Conservation (phyloP, 2,113 vertebrate genomes). For the Calyptommatus sinebrachiatus region DNA sequence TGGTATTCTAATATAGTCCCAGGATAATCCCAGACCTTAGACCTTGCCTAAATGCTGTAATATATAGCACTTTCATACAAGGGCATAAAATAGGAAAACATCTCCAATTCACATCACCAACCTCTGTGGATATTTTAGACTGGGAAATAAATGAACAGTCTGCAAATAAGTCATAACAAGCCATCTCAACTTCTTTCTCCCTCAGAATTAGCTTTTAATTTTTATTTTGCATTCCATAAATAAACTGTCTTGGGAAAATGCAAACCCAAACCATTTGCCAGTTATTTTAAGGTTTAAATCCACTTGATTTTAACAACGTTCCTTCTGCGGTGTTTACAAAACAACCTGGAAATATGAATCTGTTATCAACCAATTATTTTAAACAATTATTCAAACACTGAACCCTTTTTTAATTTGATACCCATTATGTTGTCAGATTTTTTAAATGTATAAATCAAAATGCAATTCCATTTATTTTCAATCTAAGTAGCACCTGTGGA, state of each 20-base stretch:
- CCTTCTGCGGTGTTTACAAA: neutral
- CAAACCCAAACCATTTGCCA: neutral
- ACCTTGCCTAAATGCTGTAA: too few species aligned
- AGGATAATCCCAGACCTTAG: too few species aligned
- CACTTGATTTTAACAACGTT: neutral
- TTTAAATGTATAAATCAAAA: constrained; percentile 27
- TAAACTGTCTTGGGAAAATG: constrained; percentile 10
- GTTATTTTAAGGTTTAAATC: neutral
- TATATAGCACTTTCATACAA: too few species aligned
- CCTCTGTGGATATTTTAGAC: too few species aligned
- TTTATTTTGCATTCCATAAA: constrained; percentile 19
- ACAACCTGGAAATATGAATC: neutral
- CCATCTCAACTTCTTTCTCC: too few species aligned
- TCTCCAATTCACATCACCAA: too few species aligned
- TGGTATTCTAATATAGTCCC: too few species aligned
- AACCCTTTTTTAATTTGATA: constrained; percentile 8
- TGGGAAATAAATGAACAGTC: neutral
- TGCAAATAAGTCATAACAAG: neutral
- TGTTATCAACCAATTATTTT: neutral
- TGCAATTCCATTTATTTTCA: neutral
- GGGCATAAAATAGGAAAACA: too few species aligned
- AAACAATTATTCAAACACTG: constrained; percentile 13
- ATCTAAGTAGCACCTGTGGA: constrained; percentile 33
- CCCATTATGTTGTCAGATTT: constrained; percentile 4
- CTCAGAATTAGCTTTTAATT: neutral